These are phyloP conservation scores for Sminthurides bifidus DNA, from an alignment of 1,140 invertebrate genomes.

Conservation along the genomic window DNA sequence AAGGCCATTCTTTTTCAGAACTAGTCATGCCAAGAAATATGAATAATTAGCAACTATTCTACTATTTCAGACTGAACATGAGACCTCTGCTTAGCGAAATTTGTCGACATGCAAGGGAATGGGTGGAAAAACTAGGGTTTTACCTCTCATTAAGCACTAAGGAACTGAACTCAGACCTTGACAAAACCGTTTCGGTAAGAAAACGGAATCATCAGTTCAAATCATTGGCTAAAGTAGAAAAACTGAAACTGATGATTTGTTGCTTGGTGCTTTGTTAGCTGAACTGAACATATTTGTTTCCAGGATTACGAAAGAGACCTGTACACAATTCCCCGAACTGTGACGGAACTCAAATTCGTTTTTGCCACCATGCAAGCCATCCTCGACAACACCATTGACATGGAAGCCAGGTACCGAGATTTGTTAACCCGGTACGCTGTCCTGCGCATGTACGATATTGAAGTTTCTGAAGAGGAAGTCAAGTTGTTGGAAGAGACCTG, in stretches of 20 bases:
- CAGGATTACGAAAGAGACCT: slow-evolving; percentile 42
- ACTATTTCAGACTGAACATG: slow-evolving; percentile 49
- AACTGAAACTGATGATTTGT: too few species aligned
- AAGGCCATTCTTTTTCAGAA: background rate
- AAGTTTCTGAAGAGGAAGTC: slow-evolving; percentile 19
- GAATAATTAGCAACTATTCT: too few species aligned
- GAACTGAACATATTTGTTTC: too few species aligned
- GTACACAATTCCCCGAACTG: slow-evolving; percentile 54
- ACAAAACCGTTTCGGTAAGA: slow-evolving; percentile 15
- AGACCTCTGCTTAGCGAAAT: slow-evolving; percentile 49
- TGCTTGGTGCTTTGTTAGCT: too few species aligned
- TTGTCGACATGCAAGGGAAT: slow-evolving; percentile 52
- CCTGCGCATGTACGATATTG: slow-evolving; percentile 15
- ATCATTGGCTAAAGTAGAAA: too few species aligned
- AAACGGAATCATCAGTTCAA: too few species aligned
- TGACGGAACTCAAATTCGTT: slow-evolving; percentile 71
- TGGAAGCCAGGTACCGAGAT: slow-evolving; percentile 26
- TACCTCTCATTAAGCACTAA: slow-evolving; percentile 47
- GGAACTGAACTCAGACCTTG: slow-evolving; percentile 30
- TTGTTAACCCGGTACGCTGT: slow-evolving; percentile 15
- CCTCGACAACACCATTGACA: slow-evolving; percentile 47
- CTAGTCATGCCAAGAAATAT: too few species aligned
- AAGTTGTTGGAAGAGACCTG: slow-evolving; percentile 19
- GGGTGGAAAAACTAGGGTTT: slow-evolving; percentile 54
- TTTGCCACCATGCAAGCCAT: slow-evolving; percentile 66